phyloP scores from a whole-genome alignment of 2,113 vertebrate species.

The Corythornis vintsioides region DNA sequence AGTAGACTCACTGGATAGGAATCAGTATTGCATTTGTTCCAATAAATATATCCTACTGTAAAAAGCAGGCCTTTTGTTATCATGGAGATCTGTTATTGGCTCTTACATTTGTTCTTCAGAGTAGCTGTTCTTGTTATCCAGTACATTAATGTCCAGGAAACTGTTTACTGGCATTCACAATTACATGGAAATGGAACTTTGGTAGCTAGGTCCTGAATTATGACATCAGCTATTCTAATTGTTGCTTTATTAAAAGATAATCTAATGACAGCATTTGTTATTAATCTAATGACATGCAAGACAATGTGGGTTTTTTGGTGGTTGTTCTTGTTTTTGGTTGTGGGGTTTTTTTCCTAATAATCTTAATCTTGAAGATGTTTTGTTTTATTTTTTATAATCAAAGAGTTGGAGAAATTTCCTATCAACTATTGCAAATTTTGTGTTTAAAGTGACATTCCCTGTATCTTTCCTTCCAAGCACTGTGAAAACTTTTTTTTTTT shows the following conservation, averaged over 20 bases:
- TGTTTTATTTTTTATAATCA: background rate
- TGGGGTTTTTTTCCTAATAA: background rate
- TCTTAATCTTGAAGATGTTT: background rate
- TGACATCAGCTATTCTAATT: background rate
- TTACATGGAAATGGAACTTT: background rate
- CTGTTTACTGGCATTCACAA: background rate
- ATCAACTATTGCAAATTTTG: background rate
- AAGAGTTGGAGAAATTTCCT: background rate
- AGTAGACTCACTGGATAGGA: background rate
- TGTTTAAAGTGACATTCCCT: background rate
- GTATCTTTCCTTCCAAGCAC: background rate
- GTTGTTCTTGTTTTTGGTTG: no score
- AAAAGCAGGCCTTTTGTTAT: background rate
- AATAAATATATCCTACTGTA: background rate
- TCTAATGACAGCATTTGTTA: background rate
- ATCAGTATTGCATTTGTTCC: background rate
- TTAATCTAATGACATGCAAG: background rate
- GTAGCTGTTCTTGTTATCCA: background rate
- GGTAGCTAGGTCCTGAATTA: background rate
- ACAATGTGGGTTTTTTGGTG: background rate
- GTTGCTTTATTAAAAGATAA: background rate
- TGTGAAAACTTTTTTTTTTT: background rate
- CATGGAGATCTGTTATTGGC: background rate
- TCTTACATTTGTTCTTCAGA: background rate
- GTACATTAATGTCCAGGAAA: background rate